Evolutionary conservation across 2,888 invertebrate genomes (phyloP).

Genomic region (Calliphora vomitoria): DNA sequence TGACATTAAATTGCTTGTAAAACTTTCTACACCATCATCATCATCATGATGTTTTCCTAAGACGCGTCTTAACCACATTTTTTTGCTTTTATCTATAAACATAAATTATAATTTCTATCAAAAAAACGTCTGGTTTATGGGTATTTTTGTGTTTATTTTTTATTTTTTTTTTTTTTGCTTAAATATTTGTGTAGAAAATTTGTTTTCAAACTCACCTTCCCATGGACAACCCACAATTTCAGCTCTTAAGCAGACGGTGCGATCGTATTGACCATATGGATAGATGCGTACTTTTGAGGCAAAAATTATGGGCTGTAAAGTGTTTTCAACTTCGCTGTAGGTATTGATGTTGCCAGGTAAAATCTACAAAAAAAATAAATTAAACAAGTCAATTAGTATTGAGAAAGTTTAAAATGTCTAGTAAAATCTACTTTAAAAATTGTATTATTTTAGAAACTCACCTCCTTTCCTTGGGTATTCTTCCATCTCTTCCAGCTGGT

Average conservation of each 20-base stretch:
- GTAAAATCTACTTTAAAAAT: too few relatives aligned
- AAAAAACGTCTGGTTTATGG: constrained; percentile 15
- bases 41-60: not conserved
- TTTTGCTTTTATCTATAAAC: constrained; percentile 40
- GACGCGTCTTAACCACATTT: constrained; percentile 5
- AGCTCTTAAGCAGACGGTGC: constrained; percentile 92
- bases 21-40: constrained; percentile 61
- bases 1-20: constrained; percentile 57
- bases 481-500: constrained; percentile 91
- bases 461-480: constrained; percentile 90
- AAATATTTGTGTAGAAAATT: constrained; percentile 4
- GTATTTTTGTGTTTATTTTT: not conserved
- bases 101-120: constrained; percentile 61
- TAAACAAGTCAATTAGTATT: not conserved
- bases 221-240: constrained; percentile 93
- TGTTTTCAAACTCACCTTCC: constrained; percentile 87
- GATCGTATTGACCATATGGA: constrained; percentile 91
- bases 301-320: constrained; percentile 90
- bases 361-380: constrained; percentile 85
- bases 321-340: constrained; percentile 89
- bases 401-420: not conserved
- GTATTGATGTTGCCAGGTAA: constrained; percentile 92
- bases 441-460: constrained; percentile 82
- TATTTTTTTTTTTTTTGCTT: not conserved
- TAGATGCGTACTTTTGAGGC: constrained; percentile 91